phyloP scores from a whole-genome alignment of 30 jellyfish, hydroid and myxozoan species.

The Aurelia coerulea region DNA sequence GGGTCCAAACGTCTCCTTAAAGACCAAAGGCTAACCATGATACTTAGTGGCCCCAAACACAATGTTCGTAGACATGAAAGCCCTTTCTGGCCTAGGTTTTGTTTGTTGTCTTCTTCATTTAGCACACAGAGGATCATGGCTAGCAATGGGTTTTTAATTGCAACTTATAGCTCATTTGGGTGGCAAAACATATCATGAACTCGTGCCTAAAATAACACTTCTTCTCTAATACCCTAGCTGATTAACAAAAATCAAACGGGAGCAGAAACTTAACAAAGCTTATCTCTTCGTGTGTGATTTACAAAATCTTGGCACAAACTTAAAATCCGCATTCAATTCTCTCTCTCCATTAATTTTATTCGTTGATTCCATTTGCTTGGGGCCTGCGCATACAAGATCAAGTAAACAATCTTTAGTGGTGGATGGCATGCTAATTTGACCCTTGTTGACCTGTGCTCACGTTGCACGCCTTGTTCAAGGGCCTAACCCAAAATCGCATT shows the following conservation, averaged over 20 bases:
- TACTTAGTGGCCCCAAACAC: too few relatives aligned
- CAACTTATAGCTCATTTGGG: too few relatives aligned
- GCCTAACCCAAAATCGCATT: conserved; percentile 42
- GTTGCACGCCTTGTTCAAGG: conserved; percentile 37
- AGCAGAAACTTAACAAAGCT: background rate
- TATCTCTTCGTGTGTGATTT: conserved; percentile 10
- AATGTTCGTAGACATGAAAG: too few relatives aligned
- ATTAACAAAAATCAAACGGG: background rate
- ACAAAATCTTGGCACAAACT: background rate
- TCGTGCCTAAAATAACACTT: background rate
- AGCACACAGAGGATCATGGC: too few relatives aligned
- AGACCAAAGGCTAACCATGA: too few relatives aligned
- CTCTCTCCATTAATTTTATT: background rate
- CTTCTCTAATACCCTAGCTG: background rate
- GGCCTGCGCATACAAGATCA: conserved; percentile 27
- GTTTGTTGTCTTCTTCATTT: too few relatives aligned
- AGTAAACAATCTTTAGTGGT: conserved; percentile 6
- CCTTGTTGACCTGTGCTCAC: conserved; percentile 43
- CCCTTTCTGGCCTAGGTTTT: too few relatives aligned
- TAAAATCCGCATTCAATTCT: background rate
- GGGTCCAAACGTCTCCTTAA: too few relatives aligned
- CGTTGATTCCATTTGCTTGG: conserved; percentile 12
- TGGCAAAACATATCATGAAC: too few relatives aligned
- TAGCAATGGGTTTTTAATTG: too few relatives aligned
- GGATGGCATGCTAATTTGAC: conserved; percentile 20